Evolutionary conservation across 2,888 invertebrate genomes (phyloP).

Genomic region (Siphlonurus alternatus): DNA sequence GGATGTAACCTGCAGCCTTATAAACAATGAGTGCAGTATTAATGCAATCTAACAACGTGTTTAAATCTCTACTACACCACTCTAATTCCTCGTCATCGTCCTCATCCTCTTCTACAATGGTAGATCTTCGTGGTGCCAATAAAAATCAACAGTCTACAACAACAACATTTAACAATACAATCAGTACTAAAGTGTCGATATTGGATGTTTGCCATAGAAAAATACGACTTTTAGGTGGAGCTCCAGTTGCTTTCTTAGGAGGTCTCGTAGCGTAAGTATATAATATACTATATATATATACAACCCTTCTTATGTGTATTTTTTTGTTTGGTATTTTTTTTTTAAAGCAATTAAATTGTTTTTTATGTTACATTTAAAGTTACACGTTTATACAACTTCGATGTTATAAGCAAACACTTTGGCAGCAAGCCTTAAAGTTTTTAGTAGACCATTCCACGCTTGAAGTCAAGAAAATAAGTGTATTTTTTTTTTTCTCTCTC

Average conservation of each 20-base stretch:
- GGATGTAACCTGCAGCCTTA: too few species aligned
- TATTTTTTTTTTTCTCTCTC: too few species aligned
- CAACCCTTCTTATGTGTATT: too few species aligned
- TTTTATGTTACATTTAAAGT: too few species aligned
- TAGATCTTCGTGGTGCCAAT: neutral
- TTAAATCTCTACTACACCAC: neutral
- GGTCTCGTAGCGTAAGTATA: constrained; percentile 53
- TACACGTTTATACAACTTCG: too few species aligned
- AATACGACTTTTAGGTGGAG: constrained; percentile 50
- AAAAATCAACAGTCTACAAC: neutral
- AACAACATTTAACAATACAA: neutral
- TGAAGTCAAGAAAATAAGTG: too few species aligned
- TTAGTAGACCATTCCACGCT: too few species aligned
- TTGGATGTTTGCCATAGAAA: constrained; percentile 57
- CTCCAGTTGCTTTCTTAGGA: constrained; percentile 45
- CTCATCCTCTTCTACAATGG: neutral
- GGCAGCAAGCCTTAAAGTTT: too few species aligned
- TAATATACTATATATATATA: too few species aligned
- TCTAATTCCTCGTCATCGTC: constrained; percentile 20
- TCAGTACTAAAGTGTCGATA: constrained; percentile 39
- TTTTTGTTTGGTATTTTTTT: too few species aligned
- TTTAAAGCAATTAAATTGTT: too few species aligned
- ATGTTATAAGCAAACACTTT: too few species aligned
- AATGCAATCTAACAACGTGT: neutral
- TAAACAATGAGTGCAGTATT: neutral